Evolutionary conservation across 1,140 invertebrate genomes (phyloP), one percentile per base, ranked within the genome.

Genomic region (Hyphantria cunea): DNA sequence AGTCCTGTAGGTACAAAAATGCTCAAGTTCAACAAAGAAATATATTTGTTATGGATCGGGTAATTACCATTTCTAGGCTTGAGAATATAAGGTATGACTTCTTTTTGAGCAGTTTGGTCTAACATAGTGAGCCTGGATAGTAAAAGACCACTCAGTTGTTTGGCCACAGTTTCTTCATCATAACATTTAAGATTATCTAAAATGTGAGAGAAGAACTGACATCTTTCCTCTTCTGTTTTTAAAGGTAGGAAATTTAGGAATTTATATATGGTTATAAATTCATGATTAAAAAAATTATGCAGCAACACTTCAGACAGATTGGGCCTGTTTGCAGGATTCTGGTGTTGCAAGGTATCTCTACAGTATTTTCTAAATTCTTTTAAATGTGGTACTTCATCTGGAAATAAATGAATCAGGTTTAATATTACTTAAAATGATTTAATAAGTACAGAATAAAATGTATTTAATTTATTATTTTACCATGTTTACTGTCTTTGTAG

Each of bases 51-150:
- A 25, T 3, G 14, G 2, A 31, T 3, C 5, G 31, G 0, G 1
- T n/a, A 50, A 14, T 51, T 88, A 93, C 93, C 91, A 76, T 91
- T 89, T 84, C 93, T 94, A 25, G 96, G 95, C 67, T 92, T 93
- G 14, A 97, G 89, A 62, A 98, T 91, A 81, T 92, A 93, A 42
- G 96, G 96, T 54, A 97, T 89, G 6, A 97, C 92, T 86, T 94
- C 92, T 50, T 92, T 89, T 84, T 95, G 94, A 10, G 97, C 97
- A 44, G 95, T 95, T 65, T 92, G 84, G 89, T 97, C 95, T 25
- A 97, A 86, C 37, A 97, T 90, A 25, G 97, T 96, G 90, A 97
- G 93, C 75, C 96, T 93, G 0, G 96, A 96, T 9, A 98, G 86
- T 32, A 98, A 83, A 47, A 96, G 91, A 42, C 93, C 93, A 47